These are phyloP conservation scores for Ceryle rudis DNA, from an alignment of 2,797 vertebrate species.

Conservation along the genomic window DNA sequence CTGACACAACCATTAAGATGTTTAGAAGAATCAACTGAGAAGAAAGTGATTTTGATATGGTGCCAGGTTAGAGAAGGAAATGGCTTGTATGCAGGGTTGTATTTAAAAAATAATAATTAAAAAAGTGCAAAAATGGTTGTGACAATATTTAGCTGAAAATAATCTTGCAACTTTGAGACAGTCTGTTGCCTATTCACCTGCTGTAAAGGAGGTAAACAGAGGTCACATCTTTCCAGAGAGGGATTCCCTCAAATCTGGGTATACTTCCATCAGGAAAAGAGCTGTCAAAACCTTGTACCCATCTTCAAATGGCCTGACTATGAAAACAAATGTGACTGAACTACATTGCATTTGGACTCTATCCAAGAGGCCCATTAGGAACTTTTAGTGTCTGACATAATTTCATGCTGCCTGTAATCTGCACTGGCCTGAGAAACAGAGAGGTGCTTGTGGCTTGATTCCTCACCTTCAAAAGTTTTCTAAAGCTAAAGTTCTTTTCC, in stretches of 20 bases:
- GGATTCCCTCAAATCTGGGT: background rate
- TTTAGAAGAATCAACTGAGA: slow-evolving; percentile 72
- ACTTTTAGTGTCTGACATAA: background rate
- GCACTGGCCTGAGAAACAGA: background rate
- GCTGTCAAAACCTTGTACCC: background rate
- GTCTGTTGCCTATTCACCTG: background rate
- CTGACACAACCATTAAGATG: slow-evolving; percentile 72
- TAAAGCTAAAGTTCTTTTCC: background rate
- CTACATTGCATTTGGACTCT: background rate
- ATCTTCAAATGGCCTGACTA: background rate
- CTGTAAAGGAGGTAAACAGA: background rate
- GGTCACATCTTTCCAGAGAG: background rate
- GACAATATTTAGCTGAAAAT: background rate
- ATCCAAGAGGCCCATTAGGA: background rate
- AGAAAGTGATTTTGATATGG: slow-evolving; percentile 59
- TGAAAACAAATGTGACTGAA: background rate
- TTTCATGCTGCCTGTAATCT: background rate
- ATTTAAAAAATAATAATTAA: slow-evolving; percentile 46
- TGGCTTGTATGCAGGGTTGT: background rate
- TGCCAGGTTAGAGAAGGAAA: slow-evolving; percentile 62
- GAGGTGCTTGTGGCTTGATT: background rate
- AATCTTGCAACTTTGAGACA: background rate
- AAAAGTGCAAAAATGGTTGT: background rate
- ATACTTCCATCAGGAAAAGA: background rate
- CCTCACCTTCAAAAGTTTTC: background rate